phyloP scores from a whole-genome alignment of 1,140 invertebrate genomes.

The Berghia stephanieae region DNA sequence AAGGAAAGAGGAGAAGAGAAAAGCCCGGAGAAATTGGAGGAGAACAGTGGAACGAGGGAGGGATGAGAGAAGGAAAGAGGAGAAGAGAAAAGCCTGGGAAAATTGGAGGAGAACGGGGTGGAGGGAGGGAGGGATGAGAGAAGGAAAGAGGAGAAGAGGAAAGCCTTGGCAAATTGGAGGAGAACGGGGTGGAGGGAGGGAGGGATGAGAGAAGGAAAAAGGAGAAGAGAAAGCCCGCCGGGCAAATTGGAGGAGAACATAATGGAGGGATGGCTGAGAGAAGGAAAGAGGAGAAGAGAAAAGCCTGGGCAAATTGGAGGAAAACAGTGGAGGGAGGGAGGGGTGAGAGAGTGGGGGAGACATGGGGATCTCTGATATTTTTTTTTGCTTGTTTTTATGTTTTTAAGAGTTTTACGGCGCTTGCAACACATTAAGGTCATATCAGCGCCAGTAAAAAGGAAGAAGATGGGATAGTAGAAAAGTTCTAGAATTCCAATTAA shows the following conservation, averaged over 20 bases:
- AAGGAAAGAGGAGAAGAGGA: neutral
- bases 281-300: neutral
- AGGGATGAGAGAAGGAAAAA: neutral
- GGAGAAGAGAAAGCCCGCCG: neutral
- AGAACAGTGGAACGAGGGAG: neutral
- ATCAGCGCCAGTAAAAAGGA: too few species aligned
- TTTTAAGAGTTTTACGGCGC: too few species aligned
- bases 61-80: neutral
- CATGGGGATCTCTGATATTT: too few species aligned
- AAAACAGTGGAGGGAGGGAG: neutral
- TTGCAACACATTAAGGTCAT: too few species aligned
- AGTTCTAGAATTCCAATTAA: too few species aligned
- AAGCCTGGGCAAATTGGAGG: neutral
- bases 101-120: neutral
- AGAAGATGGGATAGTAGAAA: too few species aligned
- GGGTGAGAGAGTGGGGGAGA: neutral
- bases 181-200: neutral
- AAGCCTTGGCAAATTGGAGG: neutral
- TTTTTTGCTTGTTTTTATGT: too few species aligned
- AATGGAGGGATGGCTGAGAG: neutral
- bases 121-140: neutral
- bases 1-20: neutral
- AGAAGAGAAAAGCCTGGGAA: neutral
- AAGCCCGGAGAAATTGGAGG: neutral
- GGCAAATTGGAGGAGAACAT: neutral